Evolutionary conservation across 2,113 vertebrate genomes (phyloP), one percentile per base, ranked within the genome.

Genomic region (Lampris incognitus): DNA sequence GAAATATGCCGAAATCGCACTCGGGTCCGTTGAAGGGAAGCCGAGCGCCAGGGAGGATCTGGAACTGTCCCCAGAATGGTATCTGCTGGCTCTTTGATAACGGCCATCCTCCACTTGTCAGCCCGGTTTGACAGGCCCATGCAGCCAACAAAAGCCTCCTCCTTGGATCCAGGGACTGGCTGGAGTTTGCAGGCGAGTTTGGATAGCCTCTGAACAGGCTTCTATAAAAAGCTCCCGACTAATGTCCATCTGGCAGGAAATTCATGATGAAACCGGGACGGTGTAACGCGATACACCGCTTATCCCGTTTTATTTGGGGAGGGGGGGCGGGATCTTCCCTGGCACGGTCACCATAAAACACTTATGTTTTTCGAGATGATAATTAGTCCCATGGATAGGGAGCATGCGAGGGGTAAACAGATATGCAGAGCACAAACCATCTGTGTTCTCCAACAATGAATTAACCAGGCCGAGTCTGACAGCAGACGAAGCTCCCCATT

Each of bases 231-330:
- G 24, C 36, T 42, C 83, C 67, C 7, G 3, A 66, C 79, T 76
- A 50, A 80, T 80, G 72, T 74, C 71, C 79, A 81, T 85, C 60
- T 89, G 82, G 70, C 54, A 72, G 49, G 63, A 70, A 69, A 72
- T 72, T 39, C 63, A 74, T 80, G 70, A 63, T 70, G 55, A 77
- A 79, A 81, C 64, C 44, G 41, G 70, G 64, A 48, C 71, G 85
- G 72, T 65, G 13, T 57, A 63, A 68, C 24, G 24, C 24, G 24
- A 24, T 24, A 24, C 24, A 24, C 51, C n/a, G 40, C 79, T 67
- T 57, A 62, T 78, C 70, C 11, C 38, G 52, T 39, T 60, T 55
- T 48, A 38, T 24, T 24, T 24, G 24, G 24, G 24, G 24, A 3
- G 62, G 62, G 11, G 38, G 11, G 64, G 39, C n/a, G 58, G 42